A percentile compares a stretch with the other conserved stretches of the same genome.
phyloP scores from a whole-genome alignment of 2,113 vertebrate species.

The Microtus richardsoni region DNA sequence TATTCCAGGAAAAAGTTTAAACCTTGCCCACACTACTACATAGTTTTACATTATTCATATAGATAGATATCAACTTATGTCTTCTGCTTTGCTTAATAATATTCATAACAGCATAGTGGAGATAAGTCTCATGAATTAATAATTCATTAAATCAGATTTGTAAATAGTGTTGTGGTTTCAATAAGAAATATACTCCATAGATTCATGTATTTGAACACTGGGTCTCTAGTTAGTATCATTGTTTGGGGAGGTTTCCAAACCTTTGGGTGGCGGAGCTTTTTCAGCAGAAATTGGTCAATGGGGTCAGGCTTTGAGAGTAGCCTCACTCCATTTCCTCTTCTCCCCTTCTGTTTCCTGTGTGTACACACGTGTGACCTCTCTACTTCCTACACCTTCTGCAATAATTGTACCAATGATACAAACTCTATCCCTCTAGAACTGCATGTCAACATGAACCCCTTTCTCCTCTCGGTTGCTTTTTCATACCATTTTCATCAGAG shows the following conservation, averaged over 20 bases:
- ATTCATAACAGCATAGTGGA: background rate
- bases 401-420: too few species aligned
- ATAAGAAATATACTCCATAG: background rate
- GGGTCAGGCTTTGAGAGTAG: background rate
- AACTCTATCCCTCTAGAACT: background rate
- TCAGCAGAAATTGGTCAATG: background rate
- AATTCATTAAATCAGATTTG: constrained; percentile 22
- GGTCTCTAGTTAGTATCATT: background rate
- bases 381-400: background rate
- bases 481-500: background rate
- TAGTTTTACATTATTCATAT: constrained; percentile 33
- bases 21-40: background rate
- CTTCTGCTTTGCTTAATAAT: background rate
- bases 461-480: background rate
- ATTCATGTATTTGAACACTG: background rate
- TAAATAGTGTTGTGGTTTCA: background rate
- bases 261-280: too few species aligned
- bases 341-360: background rate
- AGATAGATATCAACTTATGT: background rate
- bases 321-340: background rate
- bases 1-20: constrained; percentile 32
- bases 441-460: background rate
- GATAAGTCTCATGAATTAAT: constrained; percentile 6
- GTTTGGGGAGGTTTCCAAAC: background rate
- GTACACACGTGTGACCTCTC: background rate